Conservation (phyloP, 2,888 invertebrate genomes). For the Ctena decussata region DNA sequence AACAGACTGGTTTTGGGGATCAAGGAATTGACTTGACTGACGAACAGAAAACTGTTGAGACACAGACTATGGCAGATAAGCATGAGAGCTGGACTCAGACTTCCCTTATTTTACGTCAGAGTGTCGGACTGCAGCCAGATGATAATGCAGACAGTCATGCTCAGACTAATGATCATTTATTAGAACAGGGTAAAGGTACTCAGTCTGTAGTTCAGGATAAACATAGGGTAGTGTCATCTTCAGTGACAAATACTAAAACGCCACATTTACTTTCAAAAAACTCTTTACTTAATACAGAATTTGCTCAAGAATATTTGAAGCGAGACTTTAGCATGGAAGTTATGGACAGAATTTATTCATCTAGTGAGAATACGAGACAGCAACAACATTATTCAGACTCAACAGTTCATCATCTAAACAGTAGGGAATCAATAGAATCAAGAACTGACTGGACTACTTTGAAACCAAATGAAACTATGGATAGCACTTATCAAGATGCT, state of each 20-base stretch:
- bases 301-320: constrained; percentile 73
- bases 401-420: neutral
- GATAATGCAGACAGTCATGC: neutral
- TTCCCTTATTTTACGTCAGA: constrained; percentile 45
- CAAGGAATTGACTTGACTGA: neutral
- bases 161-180: neutral
- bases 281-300: constrained; percentile 71
- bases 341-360: constrained; percentile 55
- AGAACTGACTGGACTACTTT: constrained; percentile 2
- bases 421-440: neutral
- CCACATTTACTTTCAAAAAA: constrained; percentile 68
- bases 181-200: neutral
- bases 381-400: neutral
- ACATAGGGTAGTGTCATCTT: neutral
- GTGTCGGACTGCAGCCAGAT: constrained; percentile 34
- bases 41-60: constrained; percentile 28
- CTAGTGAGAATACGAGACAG: neutral
- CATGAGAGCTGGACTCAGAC: constrained; percentile 65
- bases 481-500: neutral
- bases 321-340: constrained; percentile 56
- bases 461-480: neutral
- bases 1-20: neutral
- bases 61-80: constrained; percentile 26
- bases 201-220: neutral
- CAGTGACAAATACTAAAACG: constrained; percentile 29